These are phyloP conservation scores for Ptilorrhoa leucosticta DNA, from an alignment of 2,113 vertebrate genomes.

Conservation along the genomic window DNA sequence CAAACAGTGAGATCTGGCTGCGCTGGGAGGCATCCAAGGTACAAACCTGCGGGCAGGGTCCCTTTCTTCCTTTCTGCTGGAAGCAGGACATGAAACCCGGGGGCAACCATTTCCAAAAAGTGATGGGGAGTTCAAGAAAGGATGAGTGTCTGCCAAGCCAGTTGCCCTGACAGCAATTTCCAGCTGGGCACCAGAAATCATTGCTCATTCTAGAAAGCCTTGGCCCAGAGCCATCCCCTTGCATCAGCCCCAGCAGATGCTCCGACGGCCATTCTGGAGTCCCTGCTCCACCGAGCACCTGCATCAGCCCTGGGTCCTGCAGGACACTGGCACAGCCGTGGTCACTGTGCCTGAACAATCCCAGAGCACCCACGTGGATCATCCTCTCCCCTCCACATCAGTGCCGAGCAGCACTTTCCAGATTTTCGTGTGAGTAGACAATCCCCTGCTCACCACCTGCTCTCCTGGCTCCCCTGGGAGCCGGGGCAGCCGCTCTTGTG, in stretches of 20 bases:
- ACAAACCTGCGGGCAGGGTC: not conserved
- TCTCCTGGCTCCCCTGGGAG: not conserved
- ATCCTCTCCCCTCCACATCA: not conserved
- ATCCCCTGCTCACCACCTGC: not conserved
- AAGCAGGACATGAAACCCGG: not conserved
- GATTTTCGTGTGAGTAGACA: fast-evolving
- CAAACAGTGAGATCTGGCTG: not conserved
- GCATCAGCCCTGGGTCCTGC: not conserved
- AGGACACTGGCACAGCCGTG: not conserved
- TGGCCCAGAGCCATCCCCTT: not conserved
- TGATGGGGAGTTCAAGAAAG: not conserved
- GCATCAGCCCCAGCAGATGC: not conserved
- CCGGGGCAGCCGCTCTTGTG: not conserved
- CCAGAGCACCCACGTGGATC: not conserved
- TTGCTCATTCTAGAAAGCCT: not conserved
- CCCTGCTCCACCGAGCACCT: not conserved
- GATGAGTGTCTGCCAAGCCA: not conserved
- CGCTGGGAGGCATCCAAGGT: not conserved
- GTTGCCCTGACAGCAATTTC: not conserved
- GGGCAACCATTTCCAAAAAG: not conserved
- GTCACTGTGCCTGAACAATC: fast-evolving
- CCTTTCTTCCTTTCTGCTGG: not conserved
- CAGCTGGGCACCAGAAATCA: not conserved
- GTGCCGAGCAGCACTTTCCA: not conserved
- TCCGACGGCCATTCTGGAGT: not conserved